A percentile compares a stretch with the other conserved stretches of the same genome.
These are phyloP conservation scores for Helobdella robusta DNA, from an alignment of 2,888 invertebrate species.

Conservation along the genomic window DNA sequence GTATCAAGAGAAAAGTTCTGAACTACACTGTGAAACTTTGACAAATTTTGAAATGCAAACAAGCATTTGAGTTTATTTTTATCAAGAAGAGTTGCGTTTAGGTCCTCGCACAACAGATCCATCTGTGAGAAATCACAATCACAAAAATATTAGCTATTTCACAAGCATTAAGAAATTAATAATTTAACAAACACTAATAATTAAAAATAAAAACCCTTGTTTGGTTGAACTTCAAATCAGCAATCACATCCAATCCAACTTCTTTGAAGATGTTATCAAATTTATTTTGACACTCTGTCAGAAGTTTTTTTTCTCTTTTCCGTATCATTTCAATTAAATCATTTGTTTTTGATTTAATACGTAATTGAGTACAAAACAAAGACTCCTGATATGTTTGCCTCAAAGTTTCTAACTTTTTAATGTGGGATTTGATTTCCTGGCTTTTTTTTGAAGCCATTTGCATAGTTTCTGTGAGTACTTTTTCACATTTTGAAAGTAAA, in stretches of 20 bases:
- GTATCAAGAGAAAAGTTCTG: too few species aligned
- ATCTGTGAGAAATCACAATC: too few species aligned
- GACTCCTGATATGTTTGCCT: conserved; percentile 32
- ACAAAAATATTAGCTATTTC: too few species aligned
- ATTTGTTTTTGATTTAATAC: conserved; percentile 29
- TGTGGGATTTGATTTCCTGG: conserved; percentile 29
- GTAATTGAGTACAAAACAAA: conserved; percentile 29
- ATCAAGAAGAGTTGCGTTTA: too few species aligned
- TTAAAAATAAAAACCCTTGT: too few species aligned
- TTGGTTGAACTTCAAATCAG: conserved; percentile 32
- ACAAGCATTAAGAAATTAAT: too few species aligned
- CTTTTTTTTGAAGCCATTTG: conserved; percentile 24
- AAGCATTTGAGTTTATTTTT: too few species aligned
- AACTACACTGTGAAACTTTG: too few species aligned
- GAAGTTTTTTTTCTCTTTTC: conserved; percentile 30
- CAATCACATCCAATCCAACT: conserved; percentile 31
- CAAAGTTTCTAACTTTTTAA: conserved; percentile 33
- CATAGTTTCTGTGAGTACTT: conserved; percentile 26
- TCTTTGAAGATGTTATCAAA: conserved; percentile 31
- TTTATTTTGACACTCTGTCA: conserved; percentile 29
- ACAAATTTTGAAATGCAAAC: too few species aligned
- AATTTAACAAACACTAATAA: too few species aligned
- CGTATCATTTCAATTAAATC: conserved; percentile 28
- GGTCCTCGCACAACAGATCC: too few species aligned
- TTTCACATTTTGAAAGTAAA: conserved; percentile 29